These are phyloP conservation scores for Siniperca obscura DNA, from an alignment of 2,797 vertebrate genomes.

Conservation along the genomic window DNA sequence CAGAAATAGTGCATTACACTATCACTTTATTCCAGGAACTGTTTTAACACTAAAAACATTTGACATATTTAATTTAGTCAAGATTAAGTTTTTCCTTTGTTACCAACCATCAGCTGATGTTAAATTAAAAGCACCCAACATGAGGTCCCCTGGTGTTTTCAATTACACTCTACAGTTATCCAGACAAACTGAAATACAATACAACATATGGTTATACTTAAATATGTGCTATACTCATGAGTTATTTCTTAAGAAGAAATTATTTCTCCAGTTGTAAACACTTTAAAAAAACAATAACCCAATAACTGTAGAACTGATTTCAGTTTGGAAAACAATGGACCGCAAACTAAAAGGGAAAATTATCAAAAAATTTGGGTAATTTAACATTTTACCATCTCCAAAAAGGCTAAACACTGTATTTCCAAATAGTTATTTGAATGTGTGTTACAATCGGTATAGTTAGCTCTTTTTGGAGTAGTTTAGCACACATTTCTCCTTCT, in stretches of 20 bases:
- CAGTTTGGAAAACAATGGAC: background rate
- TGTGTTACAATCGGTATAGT: background rate
- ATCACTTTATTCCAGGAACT: slow-evolving; percentile 4
- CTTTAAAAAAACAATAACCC: background rate
- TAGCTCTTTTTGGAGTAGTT: background rate
- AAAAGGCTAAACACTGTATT: background rate
- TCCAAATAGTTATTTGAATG: background rate
- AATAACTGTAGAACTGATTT: background rate
- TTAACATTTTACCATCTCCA: background rate
- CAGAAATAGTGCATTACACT: background rate
- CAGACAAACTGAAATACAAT: slow-evolving; percentile 62
- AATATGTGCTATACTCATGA: slow-evolving; percentile 52
- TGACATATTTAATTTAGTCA: slow-evolving; percentile 68
- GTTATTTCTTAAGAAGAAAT: slow-evolving; percentile 36
- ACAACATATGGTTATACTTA: slow-evolving; percentile 67
- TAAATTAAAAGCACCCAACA: slow-evolving; percentile 67
- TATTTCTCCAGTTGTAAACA: slow-evolving; percentile 44
- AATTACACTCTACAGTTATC: slow-evolving; percentile 66
- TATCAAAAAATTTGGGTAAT: background rate
- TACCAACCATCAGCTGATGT: slow-evolving; percentile 67
- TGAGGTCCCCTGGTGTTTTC: slow-evolving; percentile 72
- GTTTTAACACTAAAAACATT: slow-evolving; percentile 47
- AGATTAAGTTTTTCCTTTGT: slow-evolving; percentile 58
- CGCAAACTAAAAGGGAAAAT: background rate
- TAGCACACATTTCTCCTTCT: background rate